These are phyloP conservation scores for Psammodynastes pulverulentus DNA, from an alignment of 2,113 vertebrate species.

Conservation along the genomic window DNA sequence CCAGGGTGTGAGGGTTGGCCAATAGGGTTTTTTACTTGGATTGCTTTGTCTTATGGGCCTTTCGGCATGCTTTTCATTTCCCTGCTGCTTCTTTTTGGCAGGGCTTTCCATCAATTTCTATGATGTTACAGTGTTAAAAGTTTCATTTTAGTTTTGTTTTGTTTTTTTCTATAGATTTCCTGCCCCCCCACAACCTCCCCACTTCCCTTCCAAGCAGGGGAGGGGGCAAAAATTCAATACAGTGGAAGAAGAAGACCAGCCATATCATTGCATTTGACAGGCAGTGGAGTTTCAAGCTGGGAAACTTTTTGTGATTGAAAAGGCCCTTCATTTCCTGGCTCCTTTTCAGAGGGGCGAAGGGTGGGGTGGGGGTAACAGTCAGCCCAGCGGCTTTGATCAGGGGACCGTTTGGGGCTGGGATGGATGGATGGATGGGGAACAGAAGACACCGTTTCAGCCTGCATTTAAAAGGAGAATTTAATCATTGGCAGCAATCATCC, in stretches of 20 bases:
- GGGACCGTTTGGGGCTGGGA: conserved; percentile 9
- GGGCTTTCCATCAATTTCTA: conserved; percentile 4
- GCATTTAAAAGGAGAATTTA: conserved; percentile 15
- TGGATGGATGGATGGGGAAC: neutral
- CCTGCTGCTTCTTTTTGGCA: neutral
- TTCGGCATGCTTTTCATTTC: neutral
- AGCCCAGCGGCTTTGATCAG: neutral
- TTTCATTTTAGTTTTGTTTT: conserved; percentile 37
- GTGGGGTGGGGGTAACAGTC: neutral
- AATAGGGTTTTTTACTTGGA: neutral
- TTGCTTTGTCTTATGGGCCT: neutral
- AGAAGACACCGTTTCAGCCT: conserved; percentile 19
- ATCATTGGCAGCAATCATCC: neutral
- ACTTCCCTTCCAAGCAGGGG: neutral
- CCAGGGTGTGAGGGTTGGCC: neutral
- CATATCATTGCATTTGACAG: conserved; percentile 48
- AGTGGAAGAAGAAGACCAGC: conserved; percentile 17
- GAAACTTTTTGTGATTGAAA: neutral
- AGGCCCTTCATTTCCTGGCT: rapidly evolving
- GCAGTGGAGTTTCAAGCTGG: conserved; percentile 26
- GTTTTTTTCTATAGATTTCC: conserved; percentile 18
- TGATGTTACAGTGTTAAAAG: conserved; percentile 38
- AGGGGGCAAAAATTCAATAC: conserved; percentile 40
- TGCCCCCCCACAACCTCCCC: neutral
- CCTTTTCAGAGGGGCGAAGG: conserved; percentile 10